These are phyloP conservation scores for Omphaloscelis lunosa DNA, from an alignment of 2,888 invertebrate genomes.

Conservation along the genomic window DNA sequence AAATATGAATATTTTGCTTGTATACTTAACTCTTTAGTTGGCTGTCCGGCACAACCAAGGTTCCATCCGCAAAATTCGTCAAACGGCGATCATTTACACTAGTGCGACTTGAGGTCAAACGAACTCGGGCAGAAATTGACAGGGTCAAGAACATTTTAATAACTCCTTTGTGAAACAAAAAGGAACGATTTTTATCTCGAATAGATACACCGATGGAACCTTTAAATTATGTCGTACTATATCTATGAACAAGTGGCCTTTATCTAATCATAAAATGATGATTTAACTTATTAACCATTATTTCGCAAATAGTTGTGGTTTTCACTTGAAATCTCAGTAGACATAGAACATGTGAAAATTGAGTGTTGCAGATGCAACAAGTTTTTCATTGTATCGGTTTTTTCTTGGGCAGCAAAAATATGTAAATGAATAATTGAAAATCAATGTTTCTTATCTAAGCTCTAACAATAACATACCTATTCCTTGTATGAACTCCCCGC, in stretches of 20 bases:
- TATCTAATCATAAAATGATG: conserved; percentile 24
- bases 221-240: conserved; percentile 11
- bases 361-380: conserved; percentile 15
- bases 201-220: conserved; percentile 15
- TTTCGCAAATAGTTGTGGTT: conserved; percentile 26
- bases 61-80: conserved; percentile 4
- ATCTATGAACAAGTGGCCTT: conserved; percentile 50
- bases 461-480: conserved; percentile 11
- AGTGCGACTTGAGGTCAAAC: background rate
- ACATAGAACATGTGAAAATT: conserved; percentile 17
- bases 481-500: background rate
- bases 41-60: conserved; percentile 15
- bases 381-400: conserved; percentile 10
- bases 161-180: background rate
- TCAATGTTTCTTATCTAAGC: conserved; percentile 27
- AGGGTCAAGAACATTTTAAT: conserved; percentile 9
- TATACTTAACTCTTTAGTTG: conserved; percentile 27
- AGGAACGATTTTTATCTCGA: background rate
- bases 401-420: conserved; percentile 31
- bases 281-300: conserved; percentile 23
- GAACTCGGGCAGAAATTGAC: background rate
- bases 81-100: background rate
- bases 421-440: conserved; percentile 10
- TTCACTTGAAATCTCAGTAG: conserved; percentile 47
- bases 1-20: conserved; percentile 12